Conservation (phyloP, 1,140 invertebrate species). For the Solenopsis invicta region DNA sequence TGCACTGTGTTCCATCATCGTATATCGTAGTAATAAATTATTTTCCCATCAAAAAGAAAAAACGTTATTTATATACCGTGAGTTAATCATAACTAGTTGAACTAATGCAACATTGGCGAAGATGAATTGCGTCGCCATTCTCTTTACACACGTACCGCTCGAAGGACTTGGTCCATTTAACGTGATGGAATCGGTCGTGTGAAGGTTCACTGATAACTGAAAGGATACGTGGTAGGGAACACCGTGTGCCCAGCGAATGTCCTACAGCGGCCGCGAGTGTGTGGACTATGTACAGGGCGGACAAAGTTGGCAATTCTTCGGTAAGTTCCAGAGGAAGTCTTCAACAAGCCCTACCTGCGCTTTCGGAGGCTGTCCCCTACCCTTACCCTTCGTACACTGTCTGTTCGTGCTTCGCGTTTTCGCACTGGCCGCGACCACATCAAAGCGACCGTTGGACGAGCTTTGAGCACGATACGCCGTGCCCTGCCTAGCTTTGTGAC, state of each 20-base stretch:
- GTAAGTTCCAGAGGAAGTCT: slow-evolving; percentile 77
- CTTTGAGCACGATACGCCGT: slow-evolving; percentile 84
- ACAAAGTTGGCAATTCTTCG: slow-evolving; percentile 76
- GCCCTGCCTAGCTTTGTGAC: slow-evolving; percentile 85
- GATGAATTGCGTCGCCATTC: slow-evolving; percentile 25
- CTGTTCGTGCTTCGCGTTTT: slow-evolving; percentile 82
- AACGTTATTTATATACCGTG: slow-evolving; percentile 36
- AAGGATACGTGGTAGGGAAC: background rate
- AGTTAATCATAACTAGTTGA: slow-evolving; percentile 54
- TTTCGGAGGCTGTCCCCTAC: slow-evolving; percentile 68
- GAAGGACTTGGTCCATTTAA: slow-evolving; percentile 31
- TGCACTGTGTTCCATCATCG: background rate
- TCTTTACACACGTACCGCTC: background rate
- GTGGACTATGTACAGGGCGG: slow-evolving; percentile 54
- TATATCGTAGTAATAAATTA: slow-evolving; percentile 48
- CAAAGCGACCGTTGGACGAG: slow-evolving; percentile 85
- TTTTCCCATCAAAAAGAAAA: slow-evolving; percentile 8
- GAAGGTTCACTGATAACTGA: slow-evolving; percentile 21
- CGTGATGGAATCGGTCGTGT: slow-evolving; percentile 25
- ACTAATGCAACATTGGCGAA: slow-evolving; percentile 39
- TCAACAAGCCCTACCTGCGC: slow-evolving; percentile 78
- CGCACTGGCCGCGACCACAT: slow-evolving; percentile 85
- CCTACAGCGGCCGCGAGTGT: slow-evolving; percentile 22
- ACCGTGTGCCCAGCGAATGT: background rate
- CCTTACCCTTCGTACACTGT: slow-evolving; percentile 74